phyloP scores from a whole-genome alignment of 2,888 invertebrate genomes.

The Cyclophora albipunctata region DNA sequence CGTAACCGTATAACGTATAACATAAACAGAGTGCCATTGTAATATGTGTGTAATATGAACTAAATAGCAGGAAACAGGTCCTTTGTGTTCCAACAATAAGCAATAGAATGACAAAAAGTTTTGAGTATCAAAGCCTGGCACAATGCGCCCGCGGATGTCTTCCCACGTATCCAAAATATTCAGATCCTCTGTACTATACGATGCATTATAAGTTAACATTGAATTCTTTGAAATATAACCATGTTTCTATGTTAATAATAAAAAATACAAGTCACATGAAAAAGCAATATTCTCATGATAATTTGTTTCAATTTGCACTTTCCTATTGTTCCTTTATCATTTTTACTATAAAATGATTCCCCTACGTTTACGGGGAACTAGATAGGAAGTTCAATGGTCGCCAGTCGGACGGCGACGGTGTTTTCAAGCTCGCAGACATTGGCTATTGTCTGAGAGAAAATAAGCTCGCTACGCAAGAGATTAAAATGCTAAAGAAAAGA shows the following conservation, averaged over 20 bases:
- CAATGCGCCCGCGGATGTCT: slow-evolving; percentile 57
- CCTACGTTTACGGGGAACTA: slow-evolving; percentile 1
- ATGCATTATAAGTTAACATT: too few relatives aligned
- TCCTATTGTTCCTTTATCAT: too few relatives aligned
- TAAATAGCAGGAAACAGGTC: slow-evolving; percentile 60
- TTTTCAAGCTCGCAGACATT: slow-evolving; percentile 13
- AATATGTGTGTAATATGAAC: slow-evolving; percentile 36
- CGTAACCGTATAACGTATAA: too few relatives aligned
- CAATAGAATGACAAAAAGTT: slow-evolving; percentile 60
- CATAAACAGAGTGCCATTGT: slow-evolving; percentile 16
- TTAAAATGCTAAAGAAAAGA: too few relatives aligned
- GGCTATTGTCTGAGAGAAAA: slow-evolving; percentile 12
- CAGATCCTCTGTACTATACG: too few relatives aligned
- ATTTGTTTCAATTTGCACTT: too few relatives aligned
- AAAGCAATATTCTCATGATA: too few relatives aligned
- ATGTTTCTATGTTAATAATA: too few relatives aligned
- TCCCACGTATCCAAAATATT: slow-evolving; percentile 41
- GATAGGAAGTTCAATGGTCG: slow-evolving; percentile 16
- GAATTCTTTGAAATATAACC: too few relatives aligned
- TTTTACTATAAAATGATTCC: too few relatives aligned
- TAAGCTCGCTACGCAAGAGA: background rate
- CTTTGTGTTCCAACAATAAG: slow-evolving; percentile 63
- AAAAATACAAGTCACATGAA: too few relatives aligned
- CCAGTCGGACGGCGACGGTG: slow-evolving; percentile 6
- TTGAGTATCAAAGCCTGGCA: slow-evolving; percentile 51